These are phyloP conservation scores for Pantala flavescens DNA, from an alignment of 1,140 invertebrate genomes.

Conservation along the genomic window DNA sequence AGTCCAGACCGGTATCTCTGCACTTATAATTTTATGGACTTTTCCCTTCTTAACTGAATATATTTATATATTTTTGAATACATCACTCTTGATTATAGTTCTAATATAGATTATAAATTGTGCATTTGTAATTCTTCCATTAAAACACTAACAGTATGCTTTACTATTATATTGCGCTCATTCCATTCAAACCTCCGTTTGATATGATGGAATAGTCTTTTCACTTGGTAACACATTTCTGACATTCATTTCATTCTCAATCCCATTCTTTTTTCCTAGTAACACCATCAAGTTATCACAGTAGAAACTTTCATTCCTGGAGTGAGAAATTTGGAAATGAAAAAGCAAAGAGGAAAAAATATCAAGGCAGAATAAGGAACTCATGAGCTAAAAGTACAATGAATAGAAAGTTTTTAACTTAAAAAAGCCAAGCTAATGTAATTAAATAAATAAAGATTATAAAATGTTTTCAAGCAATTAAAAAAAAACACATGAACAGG, in stretches of 20 bases:
- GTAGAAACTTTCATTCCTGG: conserved; percentile 1
- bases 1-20: no score
- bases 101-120: no score
- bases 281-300: conserved; percentile 9
- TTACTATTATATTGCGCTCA: no score
- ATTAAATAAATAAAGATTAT: background rate
- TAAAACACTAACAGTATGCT: no score
- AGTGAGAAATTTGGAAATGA: background rate
- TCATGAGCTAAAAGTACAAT: background rate
- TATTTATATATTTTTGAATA: no score
- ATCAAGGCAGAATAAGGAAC: background rate
- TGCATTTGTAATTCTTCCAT: no score
- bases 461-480: background rate
- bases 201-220: background rate
- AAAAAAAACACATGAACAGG: background rate
- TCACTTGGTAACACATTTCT: background rate
- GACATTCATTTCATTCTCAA: background rate
- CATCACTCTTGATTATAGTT: no score
- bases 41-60: no score
- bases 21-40: no score
- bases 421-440: background rate
- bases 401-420: background rate
- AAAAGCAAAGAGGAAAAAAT: background rate
- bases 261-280: background rate
- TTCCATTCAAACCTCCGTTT: background rate